phyloP scores from a whole-genome alignment of 2,888 invertebrate species.

The Drosophila conformis region DNA sequence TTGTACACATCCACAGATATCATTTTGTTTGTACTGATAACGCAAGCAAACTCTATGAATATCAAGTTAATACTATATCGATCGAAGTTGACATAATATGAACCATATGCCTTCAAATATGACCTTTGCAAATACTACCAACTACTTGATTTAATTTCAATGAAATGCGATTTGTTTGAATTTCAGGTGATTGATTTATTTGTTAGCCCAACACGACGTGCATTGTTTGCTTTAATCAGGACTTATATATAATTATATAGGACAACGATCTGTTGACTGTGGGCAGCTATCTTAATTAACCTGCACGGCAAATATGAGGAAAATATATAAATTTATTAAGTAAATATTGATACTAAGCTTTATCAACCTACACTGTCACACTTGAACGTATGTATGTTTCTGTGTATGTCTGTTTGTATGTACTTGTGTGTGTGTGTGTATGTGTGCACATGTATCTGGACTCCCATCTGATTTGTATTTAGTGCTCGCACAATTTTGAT shows the following conservation, averaged over 20 bases:
- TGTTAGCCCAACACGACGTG: slow-evolving; percentile 1
- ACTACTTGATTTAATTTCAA: slow-evolving; percentile 1
- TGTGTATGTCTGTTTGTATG: neutral
- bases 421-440: neutral
- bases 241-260: slow-evolving; percentile 1
- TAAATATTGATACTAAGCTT: slow-evolving; percentile 26
- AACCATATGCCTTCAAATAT: neutral
- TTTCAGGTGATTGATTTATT: slow-evolving; percentile 40
- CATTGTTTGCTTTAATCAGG: slow-evolving; percentile 20
- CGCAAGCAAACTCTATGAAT: neutral
- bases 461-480: slow-evolving; percentile 23
- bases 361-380: slow-evolving; percentile 20
- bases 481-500: slow-evolving; percentile 26
- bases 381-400: neutral
- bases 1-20: slow-evolving; percentile 1
- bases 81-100: neutral
- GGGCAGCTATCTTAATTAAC: slow-evolving; percentile 36
- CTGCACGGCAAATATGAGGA: slow-evolving; percentile 27
- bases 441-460: slow-evolving; percentile 1
- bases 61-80: neutral
- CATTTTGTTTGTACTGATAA: slow-evolving; percentile 18
- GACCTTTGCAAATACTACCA: neutral
- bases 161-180: slow-evolving; percentile 12
- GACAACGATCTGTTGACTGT: neutral
- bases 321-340: slow-evolving; percentile 37